phyloP scores from a whole-genome alignment of 2,797 vertebrate genomes.

The Siniperca undulata region DNA sequence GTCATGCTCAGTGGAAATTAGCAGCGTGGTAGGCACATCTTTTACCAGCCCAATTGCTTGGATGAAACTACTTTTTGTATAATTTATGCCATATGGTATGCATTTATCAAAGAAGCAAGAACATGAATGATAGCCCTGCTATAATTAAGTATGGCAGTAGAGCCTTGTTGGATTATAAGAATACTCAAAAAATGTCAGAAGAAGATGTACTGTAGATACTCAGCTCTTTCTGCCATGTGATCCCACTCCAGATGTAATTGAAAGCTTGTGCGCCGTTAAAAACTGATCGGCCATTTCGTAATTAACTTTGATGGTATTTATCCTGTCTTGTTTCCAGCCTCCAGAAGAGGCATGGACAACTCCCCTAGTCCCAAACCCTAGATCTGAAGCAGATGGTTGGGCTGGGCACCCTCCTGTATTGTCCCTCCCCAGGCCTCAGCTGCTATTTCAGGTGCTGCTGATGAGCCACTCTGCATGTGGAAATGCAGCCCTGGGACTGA shows the following conservation, averaged over 20 bases:
- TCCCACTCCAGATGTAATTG: slow-evolving; percentile 56
- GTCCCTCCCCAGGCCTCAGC: slow-evolving; percentile 62
- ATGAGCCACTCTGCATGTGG: slow-evolving; percentile 67
- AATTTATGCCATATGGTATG: slow-evolving; percentile 43
- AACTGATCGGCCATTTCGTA: slow-evolving; percentile 58
- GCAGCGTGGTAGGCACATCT: slow-evolving; percentile 29
- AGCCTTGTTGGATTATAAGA: slow-evolving; percentile 43
- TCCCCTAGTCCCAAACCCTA: slow-evolving; percentile 52
- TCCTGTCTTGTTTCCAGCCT: slow-evolving; percentile 64
- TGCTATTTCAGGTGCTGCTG: slow-evolving; percentile 80
- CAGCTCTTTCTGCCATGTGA: slow-evolving; percentile 37
- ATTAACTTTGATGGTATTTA: slow-evolving; percentile 70
- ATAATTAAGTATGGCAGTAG: slow-evolving; percentile 38
- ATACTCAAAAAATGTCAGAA: slow-evolving; percentile 42
- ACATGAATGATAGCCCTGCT: neutral
- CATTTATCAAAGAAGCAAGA: slow-evolving; percentile 34
- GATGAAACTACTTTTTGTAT: slow-evolving; percentile 39
- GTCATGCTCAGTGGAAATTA: slow-evolving; percentile 24
- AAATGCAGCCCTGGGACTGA: slow-evolving; percentile 63
- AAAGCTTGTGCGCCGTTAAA: slow-evolving; percentile 67
- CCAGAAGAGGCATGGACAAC: slow-evolving; percentile 50
- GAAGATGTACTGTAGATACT: slow-evolving; percentile 31
- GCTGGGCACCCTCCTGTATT: slow-evolving; percentile 49
- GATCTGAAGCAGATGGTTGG: slow-evolving; percentile 75
- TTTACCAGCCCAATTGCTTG: slow-evolving; percentile 35